These are phyloP conservation scores for Nautilus pompilius DNA, from an alignment of 1,140 invertebrate genomes.

Conservation along the genomic window DNA sequence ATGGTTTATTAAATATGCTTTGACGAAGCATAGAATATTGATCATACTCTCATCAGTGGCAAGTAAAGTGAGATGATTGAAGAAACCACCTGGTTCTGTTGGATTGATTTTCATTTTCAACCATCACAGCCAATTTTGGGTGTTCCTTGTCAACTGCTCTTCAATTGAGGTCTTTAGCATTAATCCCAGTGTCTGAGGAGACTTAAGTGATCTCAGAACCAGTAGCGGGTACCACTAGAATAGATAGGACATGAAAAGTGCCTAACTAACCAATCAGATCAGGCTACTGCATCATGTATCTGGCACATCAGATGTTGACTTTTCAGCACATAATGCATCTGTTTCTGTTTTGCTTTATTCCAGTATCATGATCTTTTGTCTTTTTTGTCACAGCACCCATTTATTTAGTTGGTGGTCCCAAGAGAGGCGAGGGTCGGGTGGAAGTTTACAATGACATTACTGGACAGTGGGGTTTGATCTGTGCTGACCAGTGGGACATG, in stretches of 20 bases:
- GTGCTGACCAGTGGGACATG: slow-evolving; percentile 32
- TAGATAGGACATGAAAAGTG: no score
- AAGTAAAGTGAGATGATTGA: no score
- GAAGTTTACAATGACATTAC: slow-evolving; percentile 33
- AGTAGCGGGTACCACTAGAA: no score
- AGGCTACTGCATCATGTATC: neutral
- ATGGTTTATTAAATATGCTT: no score
- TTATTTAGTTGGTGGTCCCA: slow-evolving; percentile 21
- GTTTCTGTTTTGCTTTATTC: neutral
- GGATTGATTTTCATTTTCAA: no score
- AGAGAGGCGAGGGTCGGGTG: slow-evolving; percentile 42
- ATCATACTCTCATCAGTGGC: no score
- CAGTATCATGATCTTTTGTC: no score
- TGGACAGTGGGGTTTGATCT: slow-evolving; percentile 32
- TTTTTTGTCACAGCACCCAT: slow-evolving; percentile 42
- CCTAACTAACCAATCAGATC: no score
- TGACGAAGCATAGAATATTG: no score
- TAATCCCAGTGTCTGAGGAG: neutral
- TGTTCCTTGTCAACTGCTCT: no score
- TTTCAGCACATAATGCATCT: neutral
- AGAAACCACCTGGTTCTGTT: no score
- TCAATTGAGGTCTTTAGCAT: neutral
- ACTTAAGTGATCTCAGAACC: neutral
- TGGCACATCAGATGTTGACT: neutral
- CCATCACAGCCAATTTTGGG: no score